Conservation (phyloP, 2,888 invertebrate genomes). For the Mesodorylaimus sp. region DNA sequence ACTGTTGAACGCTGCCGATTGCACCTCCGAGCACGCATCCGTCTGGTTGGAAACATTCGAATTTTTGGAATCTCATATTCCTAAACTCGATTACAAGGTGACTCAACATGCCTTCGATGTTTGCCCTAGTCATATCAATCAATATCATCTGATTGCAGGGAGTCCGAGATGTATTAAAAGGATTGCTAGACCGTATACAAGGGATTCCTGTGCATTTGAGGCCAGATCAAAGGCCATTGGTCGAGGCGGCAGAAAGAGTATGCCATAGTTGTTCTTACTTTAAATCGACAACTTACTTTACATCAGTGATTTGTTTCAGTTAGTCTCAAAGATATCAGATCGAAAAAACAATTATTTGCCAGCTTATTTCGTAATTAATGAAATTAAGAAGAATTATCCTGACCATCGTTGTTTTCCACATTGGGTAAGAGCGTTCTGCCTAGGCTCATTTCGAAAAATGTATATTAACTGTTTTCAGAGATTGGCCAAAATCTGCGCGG, state of each 20-base stretch:
- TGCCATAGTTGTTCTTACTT: background rate
- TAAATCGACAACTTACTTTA: too few species aligned
- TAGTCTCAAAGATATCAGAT: constrained; percentile 73
- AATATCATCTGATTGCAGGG: constrained; percentile 25
- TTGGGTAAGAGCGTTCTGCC: constrained; percentile 47
- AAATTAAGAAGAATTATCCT: constrained; percentile 69
- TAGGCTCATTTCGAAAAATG: background rate
- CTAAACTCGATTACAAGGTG: constrained; percentile 10
- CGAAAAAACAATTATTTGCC: constrained; percentile 74
- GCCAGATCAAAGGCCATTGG: background rate
- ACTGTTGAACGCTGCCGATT: too few species aligned
- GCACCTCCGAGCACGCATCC: too few species aligned
- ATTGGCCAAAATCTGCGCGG: constrained; percentile 61
- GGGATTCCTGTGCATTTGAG: constrained; percentile 44
- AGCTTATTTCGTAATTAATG: constrained; percentile 82
- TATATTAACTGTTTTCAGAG: constrained; percentile 41
- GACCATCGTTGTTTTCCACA: constrained; percentile 66
- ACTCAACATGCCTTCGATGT: background rate
- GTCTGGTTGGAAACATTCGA: background rate
- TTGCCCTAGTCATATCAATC: background rate
- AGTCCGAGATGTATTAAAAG: constrained; percentile 33
- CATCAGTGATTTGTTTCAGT: constrained; percentile 25
- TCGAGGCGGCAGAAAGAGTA: background rate
- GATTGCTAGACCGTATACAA: constrained; percentile 59
- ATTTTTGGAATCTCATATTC: constrained; percentile 1